Evolutionary conservation across 2,797 vertebrate species (phyloP).

Genomic region (Silurus lanzhouensis): DNA sequence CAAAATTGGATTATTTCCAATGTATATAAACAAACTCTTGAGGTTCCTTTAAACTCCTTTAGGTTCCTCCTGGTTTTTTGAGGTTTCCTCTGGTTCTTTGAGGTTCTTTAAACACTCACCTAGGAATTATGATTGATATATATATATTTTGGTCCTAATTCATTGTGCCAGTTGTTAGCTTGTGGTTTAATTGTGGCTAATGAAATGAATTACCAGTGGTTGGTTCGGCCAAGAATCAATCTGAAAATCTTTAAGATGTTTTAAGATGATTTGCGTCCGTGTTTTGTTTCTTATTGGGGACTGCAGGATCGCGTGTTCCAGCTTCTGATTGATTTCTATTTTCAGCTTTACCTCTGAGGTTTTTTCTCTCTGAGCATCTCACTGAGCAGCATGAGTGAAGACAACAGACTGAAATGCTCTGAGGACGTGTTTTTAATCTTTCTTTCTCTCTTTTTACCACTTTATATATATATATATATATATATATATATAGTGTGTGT

Average conservation of each 20-base stretch:
- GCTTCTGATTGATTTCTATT: slow-evolving; percentile 3
- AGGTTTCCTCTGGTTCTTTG: too few relatives aligned
- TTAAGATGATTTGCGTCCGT: neutral
- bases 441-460: slow-evolving; percentile 3
- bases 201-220: neutral
- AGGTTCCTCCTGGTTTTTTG: too few relatives aligned
- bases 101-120: neutral
- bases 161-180: neutral
- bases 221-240: neutral
- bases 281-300: too few relatives aligned
- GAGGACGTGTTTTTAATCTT: neutral
- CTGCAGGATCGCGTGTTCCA: neutral
- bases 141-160: neutral
- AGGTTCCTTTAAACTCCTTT: too few relatives aligned
- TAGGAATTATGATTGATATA: neutral
- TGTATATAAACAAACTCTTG: too few relatives aligned
- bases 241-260: neutral
- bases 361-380: neutral
- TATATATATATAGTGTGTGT: neutral
- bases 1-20: too few relatives aligned
- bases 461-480: slow-evolving; percentile 60
- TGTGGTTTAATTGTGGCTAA: neutral
- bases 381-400: neutral
- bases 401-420: neutral
- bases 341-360: neutral